These are phyloP conservation scores for Luehdorfia chinensis DNA, from an alignment of 1,140 invertebrate genomes.

Conservation along the genomic window DNA sequence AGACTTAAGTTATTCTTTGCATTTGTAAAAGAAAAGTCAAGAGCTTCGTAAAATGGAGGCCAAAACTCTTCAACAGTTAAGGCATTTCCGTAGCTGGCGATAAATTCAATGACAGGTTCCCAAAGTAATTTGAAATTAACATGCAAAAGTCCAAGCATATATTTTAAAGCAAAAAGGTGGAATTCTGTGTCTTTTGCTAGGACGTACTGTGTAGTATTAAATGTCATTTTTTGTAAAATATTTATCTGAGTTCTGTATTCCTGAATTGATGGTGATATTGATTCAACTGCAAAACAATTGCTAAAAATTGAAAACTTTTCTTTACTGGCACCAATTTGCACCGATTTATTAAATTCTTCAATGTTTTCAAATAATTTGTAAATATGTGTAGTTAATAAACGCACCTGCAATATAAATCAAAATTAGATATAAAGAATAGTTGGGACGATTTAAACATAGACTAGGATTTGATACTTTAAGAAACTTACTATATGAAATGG, in stretches of 20 bases:
- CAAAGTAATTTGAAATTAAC: slow-evolving; percentile 93
- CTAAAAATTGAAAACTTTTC: slow-evolving; percentile 79
- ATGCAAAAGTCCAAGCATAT: slow-evolving; percentile 89
- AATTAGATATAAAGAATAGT: slow-evolving; percentile 20
- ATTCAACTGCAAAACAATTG: slow-evolving; percentile 84
- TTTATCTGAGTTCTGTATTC: slow-evolving; percentile 88
- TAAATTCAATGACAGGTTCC: slow-evolving; percentile 87
- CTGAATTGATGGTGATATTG: slow-evolving; percentile 81
- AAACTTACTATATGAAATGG: slow-evolving; percentile 81
- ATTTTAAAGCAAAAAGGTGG: slow-evolving; percentile 82
- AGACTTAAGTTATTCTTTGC: slow-evolving; percentile 52
- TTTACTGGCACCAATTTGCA: slow-evolving; percentile 40
- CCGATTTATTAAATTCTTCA: slow-evolving; percentile 58
- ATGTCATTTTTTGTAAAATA: slow-evolving; percentile 84
- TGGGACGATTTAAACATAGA: too few species aligned
- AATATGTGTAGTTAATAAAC: slow-evolving; percentile 83
- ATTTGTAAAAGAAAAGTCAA: slow-evolving; percentile 71
- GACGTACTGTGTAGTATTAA: slow-evolving; percentile 78
- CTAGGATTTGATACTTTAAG: too few species aligned
- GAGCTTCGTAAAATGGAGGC: slow-evolving; percentile 82
- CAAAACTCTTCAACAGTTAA: slow-evolving; percentile 86
- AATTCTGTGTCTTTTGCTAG: slow-evolving; percentile 77
- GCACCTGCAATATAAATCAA: slow-evolving; percentile 74
- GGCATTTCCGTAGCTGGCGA: slow-evolving; percentile 83
- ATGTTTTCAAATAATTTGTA: slow-evolving; percentile 83